phyloP scores from a whole-genome alignment of 2,797 vertebrate species.

The Bradypus variegatus region DNA sequence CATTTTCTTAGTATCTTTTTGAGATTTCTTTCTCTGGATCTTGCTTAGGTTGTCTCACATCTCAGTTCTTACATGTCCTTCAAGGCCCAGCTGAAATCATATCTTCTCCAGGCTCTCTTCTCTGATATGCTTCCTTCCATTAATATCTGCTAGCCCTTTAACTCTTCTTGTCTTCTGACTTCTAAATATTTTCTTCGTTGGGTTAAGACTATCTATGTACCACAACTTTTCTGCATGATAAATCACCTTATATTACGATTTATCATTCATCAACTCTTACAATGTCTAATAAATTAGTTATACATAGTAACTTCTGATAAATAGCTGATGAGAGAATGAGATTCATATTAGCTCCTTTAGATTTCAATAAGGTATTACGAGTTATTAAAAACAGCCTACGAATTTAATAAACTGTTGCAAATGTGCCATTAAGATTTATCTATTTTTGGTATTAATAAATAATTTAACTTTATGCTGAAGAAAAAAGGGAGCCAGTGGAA shows the following conservation, averaged over 20 bases:
- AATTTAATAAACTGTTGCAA: slow-evolving; percentile 23
- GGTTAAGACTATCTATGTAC: background rate
- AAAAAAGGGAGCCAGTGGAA: background rate
- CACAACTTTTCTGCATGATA: background rate
- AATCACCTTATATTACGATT: background rate
- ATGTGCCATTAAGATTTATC: background rate
- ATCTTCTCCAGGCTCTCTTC: background rate
- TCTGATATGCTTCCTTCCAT: background rate
- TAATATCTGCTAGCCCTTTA: background rate
- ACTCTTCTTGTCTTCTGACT: background rate
- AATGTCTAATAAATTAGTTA: background rate
- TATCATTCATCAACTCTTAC: background rate
- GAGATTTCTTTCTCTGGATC: background rate
- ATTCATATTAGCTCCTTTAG: background rate
- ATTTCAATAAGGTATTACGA: slow-evolving; percentile 35
- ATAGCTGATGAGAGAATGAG: background rate
- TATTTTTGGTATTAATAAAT: slow-evolving; percentile 5
- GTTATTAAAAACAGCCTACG: slow-evolving; percentile 2
- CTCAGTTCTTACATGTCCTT: background rate
- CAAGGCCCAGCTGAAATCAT: background rate
- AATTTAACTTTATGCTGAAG: slow-evolving; percentile 13
- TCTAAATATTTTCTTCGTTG: background rate
- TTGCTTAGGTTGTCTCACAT: background rate
- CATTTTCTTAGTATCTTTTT: background rate
- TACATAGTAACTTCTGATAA: background rate